Base-by-base conservation (phyloP, 2,797 vertebrate genomes). In the Artibeus jamaicensis region DNA sequence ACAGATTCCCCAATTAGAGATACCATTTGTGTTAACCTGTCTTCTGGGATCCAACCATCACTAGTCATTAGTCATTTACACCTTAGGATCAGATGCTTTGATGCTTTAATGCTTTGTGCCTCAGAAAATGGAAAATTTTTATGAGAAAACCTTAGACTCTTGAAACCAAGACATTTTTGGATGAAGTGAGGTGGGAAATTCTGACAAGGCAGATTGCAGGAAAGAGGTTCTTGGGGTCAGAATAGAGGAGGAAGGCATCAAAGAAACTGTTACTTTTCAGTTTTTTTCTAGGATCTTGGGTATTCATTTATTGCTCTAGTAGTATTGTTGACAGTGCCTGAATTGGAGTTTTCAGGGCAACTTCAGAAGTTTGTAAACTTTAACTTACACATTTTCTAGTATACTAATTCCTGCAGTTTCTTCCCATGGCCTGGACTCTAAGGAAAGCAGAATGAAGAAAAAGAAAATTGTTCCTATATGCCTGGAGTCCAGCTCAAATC, bases 271-370 rank as follows among this genome's bases (percentile, higher is more conserved):
- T 84, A 90, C 2, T 81, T 96, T 84, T 79, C 71, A 92, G 0
- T 90, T 95, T 95, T 95, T 94, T 62, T 70, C 39, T 95, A 94
- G 59, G 39, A 67, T 94, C 74, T 92, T 92, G 84, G 3, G 8
- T 62, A 34, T 50, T 95, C 18, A 65, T 73, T 94, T 34, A 29
- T 89, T 92, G 29, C 32, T 44, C 37, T 71, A 4, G 3, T 76
- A 95, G 71, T 93, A 73, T 6, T 67, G 34, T 74, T 53, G 44
- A 83, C 8, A 37, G 37, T 95, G 71, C 37, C 44, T 70, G 65
- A 76, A 34, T 82, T n/a, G n/a, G 67, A 15, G 9, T 74, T 74
- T 93, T 93, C 82, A 88, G 57, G 90, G 78, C 16, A 68, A 53
- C 68, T 93, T 97, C 46, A 73, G 9, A 94, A 93, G 85, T 86